Percentiles rank a stretch among this genome's conserved stretches.
Evolutionary conservation across 2,888 invertebrate genomes (phyloP).

Genomic region (Operophtera brumata): DNA sequence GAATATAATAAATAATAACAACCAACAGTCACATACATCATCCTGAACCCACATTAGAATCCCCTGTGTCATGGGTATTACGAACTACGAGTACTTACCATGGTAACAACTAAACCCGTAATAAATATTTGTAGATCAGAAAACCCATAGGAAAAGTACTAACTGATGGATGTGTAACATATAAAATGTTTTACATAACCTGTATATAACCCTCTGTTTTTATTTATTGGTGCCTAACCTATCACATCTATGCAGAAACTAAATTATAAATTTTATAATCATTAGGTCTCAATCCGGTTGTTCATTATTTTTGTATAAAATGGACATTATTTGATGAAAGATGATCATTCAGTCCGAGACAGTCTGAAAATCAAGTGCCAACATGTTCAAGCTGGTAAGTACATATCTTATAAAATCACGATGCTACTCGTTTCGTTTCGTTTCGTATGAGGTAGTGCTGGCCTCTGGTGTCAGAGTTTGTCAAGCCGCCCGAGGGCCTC

Average conservation of each 20-base stretch:
- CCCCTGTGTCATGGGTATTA: no score
- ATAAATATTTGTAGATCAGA: no score
- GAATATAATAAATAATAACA: no score
- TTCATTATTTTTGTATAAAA: slow-evolving; percentile 24
- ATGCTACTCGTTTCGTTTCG: no score
- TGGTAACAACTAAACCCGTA: no score
- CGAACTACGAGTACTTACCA: no score
- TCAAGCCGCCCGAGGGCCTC: no score
- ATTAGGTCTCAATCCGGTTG: slow-evolving; percentile 25
- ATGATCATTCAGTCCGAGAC: slow-evolving; percentile 30
- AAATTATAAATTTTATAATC: slow-evolving; percentile 19
- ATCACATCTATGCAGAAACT: slow-evolving; percentile 15
- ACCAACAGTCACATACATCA: no score
- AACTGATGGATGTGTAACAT: slow-evolving; percentile 1
- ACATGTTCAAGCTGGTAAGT: slow-evolving; percentile 49
- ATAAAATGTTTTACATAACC: slow-evolving; percentile 18
- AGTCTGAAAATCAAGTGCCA: slow-evolving; percentile 31
- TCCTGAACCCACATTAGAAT: no score
- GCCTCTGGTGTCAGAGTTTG: no score
- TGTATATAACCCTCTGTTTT: slow-evolving; percentile 18
- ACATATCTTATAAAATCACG: background rate
- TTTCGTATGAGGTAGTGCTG: no score
- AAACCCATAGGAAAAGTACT: slow-evolving; percentile 7
- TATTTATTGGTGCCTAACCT: slow-evolving; percentile 16
- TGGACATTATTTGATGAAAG: slow-evolving; percentile 14